phyloP scores from a whole-genome alignment of 2,113 vertebrate genomes.

The Bubo scandiacus region DNA sequence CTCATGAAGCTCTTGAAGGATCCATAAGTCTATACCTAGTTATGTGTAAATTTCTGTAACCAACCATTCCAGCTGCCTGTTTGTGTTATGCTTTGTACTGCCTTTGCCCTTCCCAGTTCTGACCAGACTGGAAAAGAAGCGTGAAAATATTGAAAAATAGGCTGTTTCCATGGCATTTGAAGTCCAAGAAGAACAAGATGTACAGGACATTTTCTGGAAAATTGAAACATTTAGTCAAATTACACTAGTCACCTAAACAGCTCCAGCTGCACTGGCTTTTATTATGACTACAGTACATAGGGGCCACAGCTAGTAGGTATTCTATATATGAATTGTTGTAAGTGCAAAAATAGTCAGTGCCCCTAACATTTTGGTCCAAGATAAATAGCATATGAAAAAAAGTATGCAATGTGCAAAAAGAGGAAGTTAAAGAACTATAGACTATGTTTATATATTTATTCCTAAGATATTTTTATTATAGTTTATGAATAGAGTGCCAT shows the following conservation, averaged over 20 bases:
- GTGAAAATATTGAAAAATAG: constrained; percentile 9
- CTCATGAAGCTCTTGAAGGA: not conserved
- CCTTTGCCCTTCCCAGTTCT: not conserved
- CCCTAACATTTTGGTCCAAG: not conserved
- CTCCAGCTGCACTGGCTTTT: not conserved
- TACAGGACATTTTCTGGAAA: constrained; percentile 14
- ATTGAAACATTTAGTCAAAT: not conserved
- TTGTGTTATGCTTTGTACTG: not conserved
- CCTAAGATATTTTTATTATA: not conserved
- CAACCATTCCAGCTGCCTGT: not conserved
- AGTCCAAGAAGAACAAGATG: not conserved
- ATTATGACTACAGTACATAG: not conserved
- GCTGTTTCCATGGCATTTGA: not conserved
- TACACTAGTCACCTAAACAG: not conserved
- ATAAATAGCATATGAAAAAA: not conserved
- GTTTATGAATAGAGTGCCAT: not conserved
- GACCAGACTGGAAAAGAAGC: not conserved
- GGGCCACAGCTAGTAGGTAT: not conserved
- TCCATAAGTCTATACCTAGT: not conserved
- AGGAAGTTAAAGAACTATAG: not conserved
- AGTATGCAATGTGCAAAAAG: not conserved
- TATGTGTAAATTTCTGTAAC: not conserved
- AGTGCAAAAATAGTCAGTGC: not conserved
- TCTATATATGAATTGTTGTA: not conserved
- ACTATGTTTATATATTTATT: not conserved